Percentiles rank a stretch among this genome's conserved stretches.
Conservation (phyloP, 2,797 vertebrate genomes). For the Tamandua tetradactyla region DNA sequence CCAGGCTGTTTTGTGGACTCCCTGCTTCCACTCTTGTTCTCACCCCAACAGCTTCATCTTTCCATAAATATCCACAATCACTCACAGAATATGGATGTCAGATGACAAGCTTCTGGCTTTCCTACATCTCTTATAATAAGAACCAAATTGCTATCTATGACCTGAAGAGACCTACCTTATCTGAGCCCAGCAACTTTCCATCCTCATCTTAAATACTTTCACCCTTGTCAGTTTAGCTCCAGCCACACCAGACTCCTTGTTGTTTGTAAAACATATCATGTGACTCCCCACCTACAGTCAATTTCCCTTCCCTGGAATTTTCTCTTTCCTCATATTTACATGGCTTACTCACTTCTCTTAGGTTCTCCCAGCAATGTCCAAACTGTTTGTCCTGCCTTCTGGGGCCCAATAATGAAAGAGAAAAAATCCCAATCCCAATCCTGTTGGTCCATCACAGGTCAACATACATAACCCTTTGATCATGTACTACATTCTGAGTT, state of each 20-base stretch:
- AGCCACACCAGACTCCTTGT: too few relatives aligned
- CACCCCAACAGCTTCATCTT: not conserved
- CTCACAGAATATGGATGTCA: not conserved
- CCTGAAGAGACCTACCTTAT: too few relatives aligned
- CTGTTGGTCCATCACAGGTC: not conserved
- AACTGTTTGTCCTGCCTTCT: not conserved
- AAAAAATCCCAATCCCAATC: not conserved
- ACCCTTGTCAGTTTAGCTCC: not conserved
- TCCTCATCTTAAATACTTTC: not conserved
- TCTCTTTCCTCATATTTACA: not conserved
- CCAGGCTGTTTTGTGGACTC: not conserved
- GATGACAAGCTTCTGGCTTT: not conserved
- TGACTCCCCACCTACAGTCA: not conserved
- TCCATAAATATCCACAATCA: not conserved
- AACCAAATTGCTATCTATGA: not conserved
- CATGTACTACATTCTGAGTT: accelerated
- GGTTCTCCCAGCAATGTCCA: not conserved
- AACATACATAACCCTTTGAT: not conserved
- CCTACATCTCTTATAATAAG: not conserved
- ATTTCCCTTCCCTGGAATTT: not conserved
- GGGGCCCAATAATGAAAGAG: not conserved
- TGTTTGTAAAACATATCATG: not conserved
- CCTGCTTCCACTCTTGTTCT: not conserved
- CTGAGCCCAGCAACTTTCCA: too few relatives aligned
- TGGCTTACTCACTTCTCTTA: not conserved